Base-by-base conservation (phyloP, 2,113 vertebrate genomes). In the Tetrao urogallus region DNA sequence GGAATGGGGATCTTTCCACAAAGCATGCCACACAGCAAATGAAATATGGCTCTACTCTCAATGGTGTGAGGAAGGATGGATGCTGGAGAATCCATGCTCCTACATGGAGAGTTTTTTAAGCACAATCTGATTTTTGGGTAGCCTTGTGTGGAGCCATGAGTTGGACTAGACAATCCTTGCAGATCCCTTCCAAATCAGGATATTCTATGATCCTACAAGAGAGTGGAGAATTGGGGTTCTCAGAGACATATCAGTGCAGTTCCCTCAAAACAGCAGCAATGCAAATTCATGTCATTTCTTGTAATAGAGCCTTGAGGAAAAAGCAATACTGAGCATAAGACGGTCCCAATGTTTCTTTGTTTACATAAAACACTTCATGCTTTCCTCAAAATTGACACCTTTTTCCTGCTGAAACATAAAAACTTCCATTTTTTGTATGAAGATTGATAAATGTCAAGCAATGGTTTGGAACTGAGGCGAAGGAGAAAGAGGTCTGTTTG, bases 371-470 rank as follows among this genome's bases (percentile, higher is more conserved):
- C 2, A 24, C 71, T 86, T n/a, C 1, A 4, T 9, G 1, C 3
- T 82, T 78, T 69, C 21, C 50, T 73, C 13, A 58, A 30, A 66
- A 30, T 5, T 6, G 12, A 8, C 7, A 15, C 3, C 4, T 38
- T 83, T 74, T 77, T 77, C 17, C 3, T 54, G 42, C 24, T 47
- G 12, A 90, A 81, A 57, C 8, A 9, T 4, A 38, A 81, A 67
- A 81, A 13, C 19, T 27, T 32, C 40, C 65, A 16, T 6, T 13
- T 16, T 54, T 81, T 52, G 22, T 18, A 18, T 56, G 19, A 74
- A 77, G 19, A 27, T 13, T 48, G 60, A 81, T 50, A 94, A 91
- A 94, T 93, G 82, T 92, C 88, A 91, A 67, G 13, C 28, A 34
- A 67, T 28, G 42, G 18, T 67, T 86, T 81, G 86, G 91, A 91